Evolutionary conservation across 2,797 vertebrate genomes (phyloP), one percentile per base, ranked within the genome.

Genomic region (Manis javanica): DNA sequence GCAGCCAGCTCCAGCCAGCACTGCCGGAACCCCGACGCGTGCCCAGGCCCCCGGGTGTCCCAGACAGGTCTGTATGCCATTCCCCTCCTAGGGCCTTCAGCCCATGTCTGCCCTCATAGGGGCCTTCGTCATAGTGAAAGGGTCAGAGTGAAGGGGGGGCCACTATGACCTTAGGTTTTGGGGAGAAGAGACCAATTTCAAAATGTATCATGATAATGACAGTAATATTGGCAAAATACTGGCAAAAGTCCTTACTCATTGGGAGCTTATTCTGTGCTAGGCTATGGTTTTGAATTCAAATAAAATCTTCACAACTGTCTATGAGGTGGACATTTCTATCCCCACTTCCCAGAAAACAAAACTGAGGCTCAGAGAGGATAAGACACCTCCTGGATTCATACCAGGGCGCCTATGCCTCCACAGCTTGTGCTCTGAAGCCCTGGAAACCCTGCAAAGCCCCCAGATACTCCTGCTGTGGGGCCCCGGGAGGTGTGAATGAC

Each of bases 231-330:
- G 87, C 49, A 77, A 77, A 57, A 74, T 46, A 31, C 3, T 29
- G 92, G 87, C 49, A 77, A 77, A 72, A 64, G 51, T 39, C 77
- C 13, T 23, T 63, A 10, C 53, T 81, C 87, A 26, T 39, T n/a
- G 66, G n/a, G 72, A 69, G 53, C 61, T 87, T n/a, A 14, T 66
- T 78, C 12, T 13, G 26, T n/a, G 53, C 59, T 31, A 37, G 78
- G 64, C 66, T 79, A 9, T 61, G 49, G 78, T 91, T 77, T 90
- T 94, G 39, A 79, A 90, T 37, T 69, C 61, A 87, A 93, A 87
- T 71, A 66, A 87, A 63, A 81, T 87, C 87, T 84, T 72, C 61
- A 37, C 51, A 39, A 15, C 24, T 78, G 5, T 49, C 86, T 75
- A 24, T 15, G 57, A 66, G 59, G 51, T 53, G 51, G 14, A 24